Evolutionary conservation across 30 jellyfish, hydroid and myxozoan genomes (phyloP).

Genomic region (Clytia hemisphaerica): DNA sequence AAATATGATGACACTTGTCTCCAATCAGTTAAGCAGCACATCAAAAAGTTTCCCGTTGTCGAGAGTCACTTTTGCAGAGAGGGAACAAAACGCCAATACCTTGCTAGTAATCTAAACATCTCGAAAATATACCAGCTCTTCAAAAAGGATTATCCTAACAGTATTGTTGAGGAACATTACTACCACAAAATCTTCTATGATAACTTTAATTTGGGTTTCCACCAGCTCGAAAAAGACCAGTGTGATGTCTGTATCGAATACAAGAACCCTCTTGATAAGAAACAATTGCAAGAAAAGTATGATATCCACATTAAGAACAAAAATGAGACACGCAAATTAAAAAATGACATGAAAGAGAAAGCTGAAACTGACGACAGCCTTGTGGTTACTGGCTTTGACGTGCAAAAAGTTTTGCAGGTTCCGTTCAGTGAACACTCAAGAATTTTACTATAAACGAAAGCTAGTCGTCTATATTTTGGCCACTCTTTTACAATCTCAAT

Average conservation of each 20-base stretch:
- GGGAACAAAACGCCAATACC: neutral
- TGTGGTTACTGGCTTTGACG: neutral
- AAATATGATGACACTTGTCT: no score
- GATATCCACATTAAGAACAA: neutral
- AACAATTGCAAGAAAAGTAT: no score
- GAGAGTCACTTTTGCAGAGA: neutral
- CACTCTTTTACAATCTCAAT: no score
- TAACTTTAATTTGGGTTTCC: neutral
- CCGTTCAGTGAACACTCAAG: no score
- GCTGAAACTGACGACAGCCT: neutral
- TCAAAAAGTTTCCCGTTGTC: no score
- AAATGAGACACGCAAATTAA: neutral
- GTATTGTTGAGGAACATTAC: neutral
- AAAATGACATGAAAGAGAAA: neutral
- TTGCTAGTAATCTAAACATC: neutral
- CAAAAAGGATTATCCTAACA: neutral
- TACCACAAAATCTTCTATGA: neutral
- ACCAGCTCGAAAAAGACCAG: no score
- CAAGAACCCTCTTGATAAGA: neutral
- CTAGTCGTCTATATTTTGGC: no score
- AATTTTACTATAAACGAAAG: no score
- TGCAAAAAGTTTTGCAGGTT: neutral
- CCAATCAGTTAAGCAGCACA: no score
- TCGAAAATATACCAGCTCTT: neutral
- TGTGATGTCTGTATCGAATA: neutral